Percentiles rank a stretch among this genome's conserved stretches.
Evolutionary conservation across 2,888 invertebrate species (phyloP).

Genomic region (Malacosoma neustria): DNA sequence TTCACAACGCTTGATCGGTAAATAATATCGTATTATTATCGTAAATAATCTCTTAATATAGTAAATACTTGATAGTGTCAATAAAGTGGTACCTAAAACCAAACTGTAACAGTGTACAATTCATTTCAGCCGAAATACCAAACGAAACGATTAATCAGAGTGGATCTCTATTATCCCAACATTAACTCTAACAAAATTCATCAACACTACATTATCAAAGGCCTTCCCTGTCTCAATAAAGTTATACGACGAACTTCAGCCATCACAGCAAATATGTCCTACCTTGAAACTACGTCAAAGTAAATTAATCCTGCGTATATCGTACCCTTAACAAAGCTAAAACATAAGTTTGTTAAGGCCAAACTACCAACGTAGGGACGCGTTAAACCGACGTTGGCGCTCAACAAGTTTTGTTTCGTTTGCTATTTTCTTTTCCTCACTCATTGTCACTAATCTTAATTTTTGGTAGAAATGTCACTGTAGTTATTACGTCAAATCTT

Average conservation of each 20-base stretch:
- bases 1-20: no score
- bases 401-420: background rate
- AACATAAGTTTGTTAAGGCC: constrained; percentile 12
- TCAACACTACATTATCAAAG: background rate
- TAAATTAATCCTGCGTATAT: constrained; percentile 14
- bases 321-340: constrained; percentile 11
- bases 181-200: background rate
- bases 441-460: no score
- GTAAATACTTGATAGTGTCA: no score
- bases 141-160: background rate
- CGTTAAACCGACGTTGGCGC: background rate
- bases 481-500: no score
- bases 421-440: background rate
- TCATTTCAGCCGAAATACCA: no score
- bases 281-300: constrained; percentile 12
- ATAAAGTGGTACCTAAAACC: no score
- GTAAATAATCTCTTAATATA: no score
- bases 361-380: constrained; percentile 2
- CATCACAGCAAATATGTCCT: background rate
- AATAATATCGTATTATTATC: no score
- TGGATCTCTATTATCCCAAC: background rate
- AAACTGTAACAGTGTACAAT: no score
- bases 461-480: no score
- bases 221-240: background rate
- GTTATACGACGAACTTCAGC: background rate